Evolutionary conservation across 2,113 vertebrate genomes (phyloP), one percentile per base, ranked within the genome.

Genomic region (Ahaetulla prasina): DNA sequence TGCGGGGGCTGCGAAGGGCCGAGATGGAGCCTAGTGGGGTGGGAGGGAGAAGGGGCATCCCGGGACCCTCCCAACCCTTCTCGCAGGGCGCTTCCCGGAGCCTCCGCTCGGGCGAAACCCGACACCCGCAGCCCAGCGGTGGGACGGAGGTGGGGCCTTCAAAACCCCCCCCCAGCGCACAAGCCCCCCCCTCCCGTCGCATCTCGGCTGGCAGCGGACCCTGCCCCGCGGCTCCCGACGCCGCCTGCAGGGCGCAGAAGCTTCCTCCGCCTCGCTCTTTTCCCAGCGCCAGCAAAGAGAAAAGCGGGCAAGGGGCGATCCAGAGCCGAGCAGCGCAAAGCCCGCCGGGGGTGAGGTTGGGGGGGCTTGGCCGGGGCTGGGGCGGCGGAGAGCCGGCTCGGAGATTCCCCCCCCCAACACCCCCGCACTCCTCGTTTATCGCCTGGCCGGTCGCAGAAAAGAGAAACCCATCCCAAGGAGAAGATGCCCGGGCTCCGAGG

Each of bases 101-200:
- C n/a, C 68, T 35, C 68, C 68, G 14, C n/a, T 20, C 30, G 68
- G 85, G 54, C 20, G 86, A 88, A 54, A 92, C 27, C 35, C 22
- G 91, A 92, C 39, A 53, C 91, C 63, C 25, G 52, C 86, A 22
- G 57, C 22, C 86, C 68, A 39, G 68, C 35, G 86, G 86, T 30
- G 7, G 89, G 74, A 25, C 47, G 18, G 80, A 45, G 90, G 91
- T 8, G 91, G 91, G 91, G 49, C 86, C 43, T 54, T 11, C 2
- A 0, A 1, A 3, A 22, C 2, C 43, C 80, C 0, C 85, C 45
- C 39, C 5, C 45, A n/a, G 5, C 5, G 45, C 45, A 8, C 54
- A 39, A 3, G 1, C 9, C 0, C 16, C 74, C 8, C 0, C 90
- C 43, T 35, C 53, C n/a, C 84, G 12, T 11, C 47, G n/a, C 43